Percentiles rank a stretch among this genome's conserved stretches.
Conservation (phyloP, 2,797 vertebrate species). For the Tolypeutes matacus region DNA sequence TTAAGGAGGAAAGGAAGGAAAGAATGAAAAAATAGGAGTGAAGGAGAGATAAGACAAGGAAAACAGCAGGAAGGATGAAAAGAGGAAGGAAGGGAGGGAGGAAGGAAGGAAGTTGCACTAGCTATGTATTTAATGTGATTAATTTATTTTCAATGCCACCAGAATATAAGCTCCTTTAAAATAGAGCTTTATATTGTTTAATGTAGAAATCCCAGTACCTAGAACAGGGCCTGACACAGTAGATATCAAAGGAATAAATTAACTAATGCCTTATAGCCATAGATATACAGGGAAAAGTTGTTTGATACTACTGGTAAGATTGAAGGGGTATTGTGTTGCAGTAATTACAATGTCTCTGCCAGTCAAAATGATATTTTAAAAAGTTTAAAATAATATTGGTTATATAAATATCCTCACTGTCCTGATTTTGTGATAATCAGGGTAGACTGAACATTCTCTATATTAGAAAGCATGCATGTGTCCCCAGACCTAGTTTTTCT, state of each 20-base stretch:
- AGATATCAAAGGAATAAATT: neutral
- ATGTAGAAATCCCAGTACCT: neutral
- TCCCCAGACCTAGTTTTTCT: no score
- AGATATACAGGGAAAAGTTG: neutral
- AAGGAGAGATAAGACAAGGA: neutral
- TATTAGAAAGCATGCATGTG: no score
- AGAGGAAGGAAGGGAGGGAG: neutral
- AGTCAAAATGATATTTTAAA: neutral
- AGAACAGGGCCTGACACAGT: neutral
- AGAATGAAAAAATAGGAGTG: neutral
- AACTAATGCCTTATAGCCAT: neutral
- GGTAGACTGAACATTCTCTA: no score
- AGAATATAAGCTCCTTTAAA: neutral
- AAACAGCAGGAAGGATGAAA: neutral
- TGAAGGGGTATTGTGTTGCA: neutral
- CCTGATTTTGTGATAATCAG: no score
- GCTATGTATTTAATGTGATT: neutral
- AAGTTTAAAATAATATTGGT: neutral
- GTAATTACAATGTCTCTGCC: neutral
- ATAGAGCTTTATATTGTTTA: neutral
- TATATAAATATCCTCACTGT: no score
- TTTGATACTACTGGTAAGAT: neutral
- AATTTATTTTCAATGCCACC: neutral
- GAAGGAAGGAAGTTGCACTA: neutral
- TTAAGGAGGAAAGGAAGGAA: fast-evolving